A percentile compares a stretch with the other conserved stretches of the same genome.
These are phyloP conservation scores for Phrynocephalus vlangalii DNA, from an alignment of 2,797 vertebrate species.

Conservation along the genomic window DNA sequence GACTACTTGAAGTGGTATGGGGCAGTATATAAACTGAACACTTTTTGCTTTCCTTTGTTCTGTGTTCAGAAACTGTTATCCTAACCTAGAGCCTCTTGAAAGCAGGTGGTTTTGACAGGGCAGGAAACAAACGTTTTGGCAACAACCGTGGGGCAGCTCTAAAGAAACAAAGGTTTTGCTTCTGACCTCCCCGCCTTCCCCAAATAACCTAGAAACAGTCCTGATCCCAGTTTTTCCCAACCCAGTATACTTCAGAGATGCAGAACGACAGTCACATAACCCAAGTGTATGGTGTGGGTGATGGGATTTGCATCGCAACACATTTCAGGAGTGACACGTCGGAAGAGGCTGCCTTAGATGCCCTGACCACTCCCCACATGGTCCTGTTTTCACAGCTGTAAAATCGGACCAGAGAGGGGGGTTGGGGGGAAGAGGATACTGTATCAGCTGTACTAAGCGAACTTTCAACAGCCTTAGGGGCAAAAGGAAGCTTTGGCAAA, in stretches of 20 bases:
- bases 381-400: constrained; percentile 51
- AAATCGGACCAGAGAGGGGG: constrained; percentile 27
- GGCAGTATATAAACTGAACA: too few species aligned
- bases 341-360: background rate
- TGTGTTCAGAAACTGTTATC: background rate
- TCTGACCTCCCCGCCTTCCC: background rate
- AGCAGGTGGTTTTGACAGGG: background rate
- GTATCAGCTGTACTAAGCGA: constrained; percentile 61
- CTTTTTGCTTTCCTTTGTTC: too few species aligned
- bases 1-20: too few species aligned
- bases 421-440: constrained; percentile 16
- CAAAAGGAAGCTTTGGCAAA: constrained; percentile 67
- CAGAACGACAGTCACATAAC: background rate
- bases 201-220: background rate
- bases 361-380: constrained; percentile 13
- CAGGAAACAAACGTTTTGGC: background rate
- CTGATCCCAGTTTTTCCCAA: background rate
- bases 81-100: background rate
- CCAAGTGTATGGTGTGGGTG: too few species aligned
- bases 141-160: background rate
- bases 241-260: background rate
- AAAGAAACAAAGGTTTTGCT: background rate
- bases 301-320: background rate
- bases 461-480: constrained; percentile 70
- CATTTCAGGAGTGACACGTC: background rate